A percentile compares a stretch with the other conserved stretches of the same genome.
Conservation (phyloP, 1,140 invertebrate genomes). For the Atta texana region DNA sequence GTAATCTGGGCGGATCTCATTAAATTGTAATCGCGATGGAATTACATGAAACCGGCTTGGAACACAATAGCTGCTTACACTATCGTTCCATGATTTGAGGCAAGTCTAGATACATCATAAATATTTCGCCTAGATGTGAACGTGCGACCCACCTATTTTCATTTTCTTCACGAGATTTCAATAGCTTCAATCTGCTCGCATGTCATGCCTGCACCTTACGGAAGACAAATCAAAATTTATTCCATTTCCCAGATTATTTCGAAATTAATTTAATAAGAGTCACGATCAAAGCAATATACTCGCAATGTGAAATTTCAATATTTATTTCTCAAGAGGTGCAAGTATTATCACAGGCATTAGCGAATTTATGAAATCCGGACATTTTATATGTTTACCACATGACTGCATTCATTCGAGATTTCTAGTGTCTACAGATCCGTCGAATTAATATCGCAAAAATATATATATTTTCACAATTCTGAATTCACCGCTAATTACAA, state of each 20-base stretch:
- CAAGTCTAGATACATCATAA: constrained; percentile 44
- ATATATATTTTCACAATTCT: neutral
- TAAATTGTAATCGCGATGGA: constrained; percentile 68
- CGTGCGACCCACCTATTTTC: constrained; percentile 11
- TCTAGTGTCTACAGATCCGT: constrained; percentile 77
- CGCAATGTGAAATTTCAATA: neutral
- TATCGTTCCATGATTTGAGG: constrained; percentile 38
- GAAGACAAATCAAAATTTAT: constrained; percentile 8
- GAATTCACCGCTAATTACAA: neutral
- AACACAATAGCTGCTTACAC: constrained; percentile 69
- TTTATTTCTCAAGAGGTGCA: constrained; percentile 52
- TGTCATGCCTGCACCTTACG: constrained; percentile 74
- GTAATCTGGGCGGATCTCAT: constrained; percentile 66
- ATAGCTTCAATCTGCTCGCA: constrained; percentile 73
- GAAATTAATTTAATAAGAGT: neutral
- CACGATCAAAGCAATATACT: neutral
- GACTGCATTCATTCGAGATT: constrained; percentile 75
- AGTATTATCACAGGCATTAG: constrained; percentile 62
- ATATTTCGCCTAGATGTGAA: constrained; percentile 58
- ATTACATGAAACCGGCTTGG: constrained; percentile 57
- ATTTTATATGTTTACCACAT: constrained; percentile 72
- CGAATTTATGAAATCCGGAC: constrained; percentile 58
- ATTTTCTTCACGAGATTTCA: constrained; percentile 67
- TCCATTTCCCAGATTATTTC: constrained; percentile 21
- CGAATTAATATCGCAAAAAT: neutral